Percentiles rank a stretch among this genome's conserved stretches.
phyloP scores from a whole-genome alignment of 2,888 invertebrate species.

The Harmothoe impar region DNA sequence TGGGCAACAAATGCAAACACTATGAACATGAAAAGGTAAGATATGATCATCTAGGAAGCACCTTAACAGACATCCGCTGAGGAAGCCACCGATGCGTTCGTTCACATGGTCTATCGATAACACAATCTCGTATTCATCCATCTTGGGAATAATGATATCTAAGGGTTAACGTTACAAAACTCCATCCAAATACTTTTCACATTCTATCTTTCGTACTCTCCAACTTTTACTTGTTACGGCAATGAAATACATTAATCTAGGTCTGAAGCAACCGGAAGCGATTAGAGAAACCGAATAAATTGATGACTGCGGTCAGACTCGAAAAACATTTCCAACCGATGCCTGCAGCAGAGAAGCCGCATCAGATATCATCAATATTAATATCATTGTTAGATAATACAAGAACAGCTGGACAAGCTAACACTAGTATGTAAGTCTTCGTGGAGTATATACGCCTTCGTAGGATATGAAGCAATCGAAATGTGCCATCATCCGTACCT shows the following conservation, averaged over 20 bases:
- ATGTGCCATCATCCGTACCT: constrained; percentile 18
- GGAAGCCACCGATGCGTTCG: constrained; percentile 20
- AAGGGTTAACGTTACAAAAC: not conserved
- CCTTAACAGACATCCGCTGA: not conserved
- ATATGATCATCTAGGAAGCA: constrained; percentile 37
- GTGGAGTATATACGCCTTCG: constrained; percentile 43
- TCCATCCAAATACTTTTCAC: not conserved
- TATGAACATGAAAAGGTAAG: constrained; percentile 32
- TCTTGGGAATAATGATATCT: not conserved
- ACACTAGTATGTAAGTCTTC: constrained; percentile 53
- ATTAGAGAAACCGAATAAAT: not conserved
- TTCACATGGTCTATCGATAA: not conserved
- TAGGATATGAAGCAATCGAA: constrained; percentile 29
- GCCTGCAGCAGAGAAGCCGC: not conserved
- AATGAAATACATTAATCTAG: not conserved
- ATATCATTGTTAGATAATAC: not conserved
- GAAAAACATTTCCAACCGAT: not conserved
- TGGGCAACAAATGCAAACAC: constrained; percentile 34
- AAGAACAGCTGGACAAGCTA: constrained; percentile 8
- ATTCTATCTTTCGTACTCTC: not conserved
- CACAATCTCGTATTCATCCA: not conserved
- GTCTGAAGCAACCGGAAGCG: not conserved
- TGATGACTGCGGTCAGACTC: not conserved
- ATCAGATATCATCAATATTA: not conserved
- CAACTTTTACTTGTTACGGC: not conserved